A percentile compares a stretch with the other conserved stretches of the same genome.
These are phyloP conservation scores for Oreonectes daqikongensis DNA, from an alignment of 2,797 vertebrate genomes.

Conservation along the genomic window DNA sequence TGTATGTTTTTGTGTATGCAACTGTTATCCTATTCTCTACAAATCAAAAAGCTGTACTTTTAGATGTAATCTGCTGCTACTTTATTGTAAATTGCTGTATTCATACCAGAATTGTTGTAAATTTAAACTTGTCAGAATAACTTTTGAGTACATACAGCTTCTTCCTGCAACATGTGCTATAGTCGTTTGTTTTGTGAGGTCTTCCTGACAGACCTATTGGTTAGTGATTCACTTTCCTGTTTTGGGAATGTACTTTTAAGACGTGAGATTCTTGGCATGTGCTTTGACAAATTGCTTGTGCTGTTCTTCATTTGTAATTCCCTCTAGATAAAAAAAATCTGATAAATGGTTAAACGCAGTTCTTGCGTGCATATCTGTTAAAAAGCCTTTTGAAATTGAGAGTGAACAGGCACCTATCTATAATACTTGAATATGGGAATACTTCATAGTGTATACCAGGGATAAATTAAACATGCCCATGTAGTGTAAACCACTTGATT, in stretches of 20 bases:
- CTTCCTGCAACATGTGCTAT: neutral
- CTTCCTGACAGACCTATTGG: neutral
- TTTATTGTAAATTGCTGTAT: neutral
- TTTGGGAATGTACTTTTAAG: neutral
- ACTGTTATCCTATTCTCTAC: too few species aligned
- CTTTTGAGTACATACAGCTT: neutral
- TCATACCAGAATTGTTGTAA: neutral
- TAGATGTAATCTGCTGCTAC: too few species aligned
- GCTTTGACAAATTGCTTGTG: neutral
- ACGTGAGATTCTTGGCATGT: neutral
- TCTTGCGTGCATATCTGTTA: neutral
- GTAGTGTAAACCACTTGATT: neutral
- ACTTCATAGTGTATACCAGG: too few species aligned
- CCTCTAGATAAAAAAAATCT: neutral
- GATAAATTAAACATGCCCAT: neutral
- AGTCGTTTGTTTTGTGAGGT: neutral
- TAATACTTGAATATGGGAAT: neutral
- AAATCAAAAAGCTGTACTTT: too few species aligned
- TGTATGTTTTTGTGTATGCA: too few species aligned
- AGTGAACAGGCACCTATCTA: neutral
- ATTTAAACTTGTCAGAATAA: constrained; percentile 3
- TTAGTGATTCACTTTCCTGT: neutral
- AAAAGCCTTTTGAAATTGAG: neutral
- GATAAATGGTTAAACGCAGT: neutral
- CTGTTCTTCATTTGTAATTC: neutral